A percentile compares a stretch with the other conserved stretches of the same genome.
phyloP scores from a whole-genome alignment of 2,113 vertebrate species.

The Tragulus kanchil region DNA sequence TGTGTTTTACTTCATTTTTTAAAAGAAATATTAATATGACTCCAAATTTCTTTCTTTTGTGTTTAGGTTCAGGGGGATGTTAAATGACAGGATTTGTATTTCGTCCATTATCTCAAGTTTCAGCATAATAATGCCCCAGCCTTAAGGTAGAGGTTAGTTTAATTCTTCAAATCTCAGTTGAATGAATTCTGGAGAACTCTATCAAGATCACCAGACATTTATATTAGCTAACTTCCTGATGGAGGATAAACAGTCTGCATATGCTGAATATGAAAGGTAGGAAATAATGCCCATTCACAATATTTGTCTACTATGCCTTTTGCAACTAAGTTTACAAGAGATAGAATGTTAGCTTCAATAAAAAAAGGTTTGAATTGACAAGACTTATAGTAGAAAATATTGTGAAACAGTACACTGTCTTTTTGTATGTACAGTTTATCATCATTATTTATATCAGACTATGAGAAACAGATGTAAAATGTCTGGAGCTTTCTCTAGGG shows the following conservation, averaged over 20 bases:
- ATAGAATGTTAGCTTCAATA: slow-evolving; percentile 43
- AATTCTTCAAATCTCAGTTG: slow-evolving; percentile 1
- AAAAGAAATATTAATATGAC: slow-evolving; percentile 3
- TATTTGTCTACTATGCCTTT: background rate
- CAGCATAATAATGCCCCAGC: background rate
- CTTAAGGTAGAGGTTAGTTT: background rate
- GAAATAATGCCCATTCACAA: background rate
- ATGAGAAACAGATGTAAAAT: slow-evolving; percentile 81
- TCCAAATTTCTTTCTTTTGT: slow-evolving; percentile 20
- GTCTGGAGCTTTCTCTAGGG: slow-evolving; percentile 74
- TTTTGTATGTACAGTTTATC: slow-evolving; percentile 65
- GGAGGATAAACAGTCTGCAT: background rate
- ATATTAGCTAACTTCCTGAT: background rate
- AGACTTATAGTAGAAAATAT: slow-evolving; percentile 56
- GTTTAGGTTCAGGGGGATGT: background rate
- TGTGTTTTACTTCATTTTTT: background rate
- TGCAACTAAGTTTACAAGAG: slow-evolving; percentile 43
- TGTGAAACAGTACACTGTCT: slow-evolving; percentile 61
- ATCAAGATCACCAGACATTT: background rate
- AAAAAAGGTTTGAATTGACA: slow-evolving; percentile 47
- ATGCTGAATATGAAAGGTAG: background rate
- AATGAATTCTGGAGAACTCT: slow-evolving; percentile 23
- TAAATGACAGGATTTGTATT: slow-evolving; percentile 59
- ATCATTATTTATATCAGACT: slow-evolving; percentile 79
- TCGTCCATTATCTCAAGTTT: background rate